Evolutionary conservation across 2,888 invertebrate species (phyloP), one percentile per base, ranked within the genome.

Genomic region (Plusia festucae): DNA sequence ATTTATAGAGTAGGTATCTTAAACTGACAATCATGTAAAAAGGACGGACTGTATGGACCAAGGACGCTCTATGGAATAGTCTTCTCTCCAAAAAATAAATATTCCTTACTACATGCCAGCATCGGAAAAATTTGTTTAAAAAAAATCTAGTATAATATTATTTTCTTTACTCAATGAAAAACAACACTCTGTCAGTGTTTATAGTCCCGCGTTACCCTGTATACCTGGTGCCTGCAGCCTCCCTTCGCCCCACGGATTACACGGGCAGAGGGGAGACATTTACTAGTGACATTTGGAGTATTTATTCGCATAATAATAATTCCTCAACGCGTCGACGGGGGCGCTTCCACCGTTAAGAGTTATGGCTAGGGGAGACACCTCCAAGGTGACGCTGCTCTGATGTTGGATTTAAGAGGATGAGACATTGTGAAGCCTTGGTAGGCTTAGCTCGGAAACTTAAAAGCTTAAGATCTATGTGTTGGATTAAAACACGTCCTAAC

Each of bases 261-360:
- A 76, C 81, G 78, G 85, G 80, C 79, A 81, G 87, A 85, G 87
- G 87, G 89, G 92, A 90, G 95, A 94, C 96, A 95, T 95, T 96
- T 96, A 96, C 94, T 95, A 95, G 91, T 95, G 96, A 96, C 96
- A 95, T 95, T 95, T 91, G 89, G 95, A 96, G 96, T 96, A 96
- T 96, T 96, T 96, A 96, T 96, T 95, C 96, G 95, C 96, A 96
- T 96, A 96, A 96, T 96, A 96, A 96, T 96, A 96, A 95, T 94
- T 93, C 95, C 94, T 94, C 93, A 93, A 90, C 90, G 91, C 91
- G 91, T 87, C 91, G 92, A 90, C 92, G 94, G 91, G 89, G 92
- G 91, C 90, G 90, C 88, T 86, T 81, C 82, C 82, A 88, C 88
- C 90, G 90, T 87, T 91, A 91, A 93, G 94, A 93, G 90, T 94